These are phyloP conservation scores for Macaria liturata DNA, from an alignment of 2,888 invertebrate species.

Conservation along the genomic window DNA sequence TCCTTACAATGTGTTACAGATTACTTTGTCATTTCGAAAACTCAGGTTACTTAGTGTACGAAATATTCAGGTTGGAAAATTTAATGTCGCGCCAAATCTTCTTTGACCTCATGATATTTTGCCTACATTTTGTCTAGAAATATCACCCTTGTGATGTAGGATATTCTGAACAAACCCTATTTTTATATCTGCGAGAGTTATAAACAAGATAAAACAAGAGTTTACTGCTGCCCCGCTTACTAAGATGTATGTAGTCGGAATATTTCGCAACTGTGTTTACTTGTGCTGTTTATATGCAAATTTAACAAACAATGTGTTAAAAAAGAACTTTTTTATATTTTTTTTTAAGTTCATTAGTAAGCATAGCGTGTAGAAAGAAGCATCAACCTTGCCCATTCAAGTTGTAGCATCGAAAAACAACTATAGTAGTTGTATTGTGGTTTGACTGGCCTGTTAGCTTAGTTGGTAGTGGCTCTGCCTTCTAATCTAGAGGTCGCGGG, in stretches of 20 bases:
- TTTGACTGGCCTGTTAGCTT: too few species aligned
- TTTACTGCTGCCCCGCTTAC: constrained; percentile 16
- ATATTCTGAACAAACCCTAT: constrained; percentile 15
- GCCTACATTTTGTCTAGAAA: constrained; percentile 5
- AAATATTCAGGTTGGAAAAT: background rate
- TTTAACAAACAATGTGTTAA: too few species aligned
- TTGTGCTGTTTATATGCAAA: background rate
- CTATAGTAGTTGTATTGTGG: too few species aligned
- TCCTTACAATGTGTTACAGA: constrained; percentile 1
- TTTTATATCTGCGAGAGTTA: constrained; percentile 23
- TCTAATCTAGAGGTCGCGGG: too few species aligned
- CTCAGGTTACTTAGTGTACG: too few species aligned
- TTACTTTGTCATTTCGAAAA: background rate
- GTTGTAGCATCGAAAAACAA: too few species aligned
- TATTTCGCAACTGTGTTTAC: constrained; percentile 4
- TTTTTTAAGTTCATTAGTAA: too few species aligned
- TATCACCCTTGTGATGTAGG: constrained; percentile 17
- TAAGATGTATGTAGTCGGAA: constrained; percentile 5
- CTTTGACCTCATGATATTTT: constrained; percentile 16
- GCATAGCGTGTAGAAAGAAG: too few species aligned
- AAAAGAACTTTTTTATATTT: too few species aligned
- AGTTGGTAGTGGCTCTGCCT: too few species aligned
- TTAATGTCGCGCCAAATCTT: constrained; percentile 1
- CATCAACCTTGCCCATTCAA: too few species aligned
- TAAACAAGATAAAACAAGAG: constrained; percentile 26